These are phyloP conservation scores for Rhea pennata DNA, from an alignment of 2,113 vertebrate genomes.

Conservation along the genomic window DNA sequence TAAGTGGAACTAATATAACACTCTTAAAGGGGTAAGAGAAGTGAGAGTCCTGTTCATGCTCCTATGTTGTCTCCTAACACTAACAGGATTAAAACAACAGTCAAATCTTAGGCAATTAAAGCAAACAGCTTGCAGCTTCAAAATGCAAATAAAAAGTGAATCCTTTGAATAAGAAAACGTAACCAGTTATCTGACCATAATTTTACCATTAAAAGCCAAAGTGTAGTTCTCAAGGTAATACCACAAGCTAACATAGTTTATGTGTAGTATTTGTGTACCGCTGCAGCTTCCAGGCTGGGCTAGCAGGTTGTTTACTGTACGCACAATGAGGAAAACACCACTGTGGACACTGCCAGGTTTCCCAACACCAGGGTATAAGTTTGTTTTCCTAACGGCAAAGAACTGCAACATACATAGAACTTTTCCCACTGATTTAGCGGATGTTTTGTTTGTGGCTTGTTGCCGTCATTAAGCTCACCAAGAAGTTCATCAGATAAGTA, in stretches of 20 bases:
- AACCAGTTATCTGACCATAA: not conserved
- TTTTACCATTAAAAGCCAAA: not conserved
- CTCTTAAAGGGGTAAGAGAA: not conserved
- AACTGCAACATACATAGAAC: not conserved
- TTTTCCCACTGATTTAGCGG: conserved; percentile 22
- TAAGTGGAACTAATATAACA: not conserved
- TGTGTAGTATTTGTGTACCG: not conserved
- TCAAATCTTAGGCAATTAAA: not conserved
- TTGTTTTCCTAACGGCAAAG: not conserved
- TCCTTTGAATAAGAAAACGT: not conserved
- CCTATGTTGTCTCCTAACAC: not conserved
- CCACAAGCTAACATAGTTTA: not conserved
- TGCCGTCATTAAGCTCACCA: conserved; percentile 13
- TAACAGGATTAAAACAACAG: not conserved
- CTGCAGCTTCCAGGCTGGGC: not conserved
- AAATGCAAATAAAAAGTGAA: rapidly evolving
- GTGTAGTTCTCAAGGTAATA: not conserved
- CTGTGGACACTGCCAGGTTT: not conserved
- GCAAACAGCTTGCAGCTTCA: not conserved
- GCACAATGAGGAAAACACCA: not conserved
- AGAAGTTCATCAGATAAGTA: conserved; percentile 7
- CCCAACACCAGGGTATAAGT: not conserved
- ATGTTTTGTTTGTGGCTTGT: not conserved
- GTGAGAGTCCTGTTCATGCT: not conserved
- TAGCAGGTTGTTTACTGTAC: not conserved